Percentiles rank a stretch among this genome's conserved stretches.
Conservation (phyloP, 2,888 invertebrate genomes). For the Cerastis leucographa region DNA sequence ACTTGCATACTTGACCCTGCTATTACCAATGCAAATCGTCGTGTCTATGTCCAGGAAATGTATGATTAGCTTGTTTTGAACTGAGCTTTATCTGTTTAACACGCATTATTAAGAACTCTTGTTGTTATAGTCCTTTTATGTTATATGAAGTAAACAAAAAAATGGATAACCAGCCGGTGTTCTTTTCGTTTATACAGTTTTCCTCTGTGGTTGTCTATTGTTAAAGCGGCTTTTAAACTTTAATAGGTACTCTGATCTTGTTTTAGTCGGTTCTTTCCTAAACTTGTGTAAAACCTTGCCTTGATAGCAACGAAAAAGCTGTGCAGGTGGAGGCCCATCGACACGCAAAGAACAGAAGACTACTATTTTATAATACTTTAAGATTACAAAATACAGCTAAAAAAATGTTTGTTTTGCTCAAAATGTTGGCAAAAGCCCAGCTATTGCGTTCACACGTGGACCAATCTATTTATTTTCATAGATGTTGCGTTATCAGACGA, state of each 20-base stretch:
- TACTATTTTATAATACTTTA: constrained; percentile 14
- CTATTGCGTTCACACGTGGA: constrained; percentile 58
- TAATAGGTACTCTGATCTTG: background rate
- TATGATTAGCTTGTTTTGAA: constrained; percentile 20
- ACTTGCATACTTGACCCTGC: constrained; percentile 75
- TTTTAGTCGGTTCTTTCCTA: background rate
- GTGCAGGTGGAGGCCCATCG: background rate
- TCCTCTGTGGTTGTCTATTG: background rate
- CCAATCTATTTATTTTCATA: constrained; percentile 69
- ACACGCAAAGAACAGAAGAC: background rate
- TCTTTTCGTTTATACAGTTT: background rate
- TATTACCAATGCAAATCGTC: constrained; percentile 70
- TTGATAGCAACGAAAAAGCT: background rate
- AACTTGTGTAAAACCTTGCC: background rate
- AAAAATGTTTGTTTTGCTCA: constrained; percentile 53
- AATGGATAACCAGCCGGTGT: background rate
- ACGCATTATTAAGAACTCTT: background rate
- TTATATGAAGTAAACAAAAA: background rate
- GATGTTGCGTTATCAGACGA: constrained; percentile 43
- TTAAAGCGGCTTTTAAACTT: background rate
- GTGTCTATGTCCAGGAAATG: constrained; percentile 45
- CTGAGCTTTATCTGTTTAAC: constrained; percentile 2
- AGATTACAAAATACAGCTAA: constrained; percentile 33
- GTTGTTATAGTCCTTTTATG: background rate
- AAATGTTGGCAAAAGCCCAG: constrained; percentile 73